phyloP scores from a whole-genome alignment of 37 sponge, comb jelly and placozoan species.

The Hormiphora californensis region DNA sequence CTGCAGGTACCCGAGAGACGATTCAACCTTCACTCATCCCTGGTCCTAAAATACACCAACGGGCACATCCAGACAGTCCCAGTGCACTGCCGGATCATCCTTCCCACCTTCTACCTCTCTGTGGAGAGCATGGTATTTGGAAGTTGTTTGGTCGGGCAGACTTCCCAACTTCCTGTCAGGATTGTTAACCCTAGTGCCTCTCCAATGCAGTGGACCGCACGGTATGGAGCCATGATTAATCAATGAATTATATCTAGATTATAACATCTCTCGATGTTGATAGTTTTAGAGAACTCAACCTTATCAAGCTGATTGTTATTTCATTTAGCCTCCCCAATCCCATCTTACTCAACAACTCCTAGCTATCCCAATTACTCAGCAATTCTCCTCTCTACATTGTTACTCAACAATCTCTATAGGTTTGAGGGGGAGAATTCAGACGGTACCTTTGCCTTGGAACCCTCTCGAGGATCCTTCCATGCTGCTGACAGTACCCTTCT shows the following conservation, averaged over 20 bases:
- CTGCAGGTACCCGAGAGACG: constrained; percentile 50
- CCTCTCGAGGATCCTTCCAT: too few species aligned
- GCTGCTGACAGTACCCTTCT: too few species aligned
- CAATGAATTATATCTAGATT: neutral
- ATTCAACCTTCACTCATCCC: constrained; percentile 45
- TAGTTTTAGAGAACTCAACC: too few species aligned
- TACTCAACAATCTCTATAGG: too few species aligned
- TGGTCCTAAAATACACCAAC: constrained; percentile 18
- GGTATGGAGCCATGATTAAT: neutral
- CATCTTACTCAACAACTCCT: too few species aligned
- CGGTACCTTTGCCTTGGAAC: too few species aligned
- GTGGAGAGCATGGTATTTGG: constrained; percentile 15
- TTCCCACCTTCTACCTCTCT: constrained; percentile 55
- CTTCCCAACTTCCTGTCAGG: constrained; percentile 24
- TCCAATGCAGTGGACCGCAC: constrained; percentile 5
- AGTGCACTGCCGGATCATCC: constrained; percentile 38
- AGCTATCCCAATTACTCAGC: too few species aligned
- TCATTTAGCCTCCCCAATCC: too few species aligned
- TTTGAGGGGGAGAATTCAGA: too few species aligned
- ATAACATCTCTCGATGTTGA: too few species aligned
- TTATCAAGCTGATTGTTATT: too few species aligned
- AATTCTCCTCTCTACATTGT: too few species aligned
- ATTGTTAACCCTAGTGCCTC: constrained; percentile 29
- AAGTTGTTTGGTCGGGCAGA: constrained; percentile 55
- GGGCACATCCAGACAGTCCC: constrained; percentile 9